Evolutionary conservation across 2,888 invertebrate genomes (phyloP), one percentile per base, ranked within the genome.

Genomic region (Heliconius aoede): DNA sequence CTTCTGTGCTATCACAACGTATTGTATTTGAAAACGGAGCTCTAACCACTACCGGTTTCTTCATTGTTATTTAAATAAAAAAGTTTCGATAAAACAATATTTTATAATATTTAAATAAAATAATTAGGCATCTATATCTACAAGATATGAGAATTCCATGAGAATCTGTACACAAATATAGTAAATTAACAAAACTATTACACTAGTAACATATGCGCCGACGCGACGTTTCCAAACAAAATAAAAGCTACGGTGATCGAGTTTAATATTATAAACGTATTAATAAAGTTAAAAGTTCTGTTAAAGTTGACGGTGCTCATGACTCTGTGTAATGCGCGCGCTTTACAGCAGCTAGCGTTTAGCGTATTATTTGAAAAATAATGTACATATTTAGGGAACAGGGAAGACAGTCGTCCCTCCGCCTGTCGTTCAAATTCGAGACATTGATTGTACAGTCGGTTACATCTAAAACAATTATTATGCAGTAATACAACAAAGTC

Each of bases 261-360:
- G 62, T 64, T 64, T 76, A 64, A 58, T 74, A 78, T 76, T 76
- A 74, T 71, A 76, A 55, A 36, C 21, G 28, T 79, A 76, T 76
- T 73, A 76, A 79, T 78, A 79, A 73, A 73, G 76, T 75, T 75
- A 78, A 76, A 79, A 72, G 79, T 79, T 76, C 71, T 74, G 67
- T 79, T 79, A 79, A 78, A 79, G 62, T 74, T 68, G 58, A 76
- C 76, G 74, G 72, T 73, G 73, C 78, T 71, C 77, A 77, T 79
- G 72, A 75, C 62, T 77, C 46, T 61, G 75, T n/a, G 36, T 18
- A 32, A 65, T 21, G n/a, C 28, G 28, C 28, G 24, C 1, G 11
- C 68, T 15, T 71, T 64, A 51, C 30, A 26, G 32, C 32, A 67
- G 78, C 78, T 79, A 58, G 77, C 64, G 74, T 65, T 30, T 55